A percentile compares a stretch with the other conserved stretches of the same genome.
Conservation (phyloP, 2,113 vertebrate species). For the Sinocyclocheilus anshuiensis region DNA sequence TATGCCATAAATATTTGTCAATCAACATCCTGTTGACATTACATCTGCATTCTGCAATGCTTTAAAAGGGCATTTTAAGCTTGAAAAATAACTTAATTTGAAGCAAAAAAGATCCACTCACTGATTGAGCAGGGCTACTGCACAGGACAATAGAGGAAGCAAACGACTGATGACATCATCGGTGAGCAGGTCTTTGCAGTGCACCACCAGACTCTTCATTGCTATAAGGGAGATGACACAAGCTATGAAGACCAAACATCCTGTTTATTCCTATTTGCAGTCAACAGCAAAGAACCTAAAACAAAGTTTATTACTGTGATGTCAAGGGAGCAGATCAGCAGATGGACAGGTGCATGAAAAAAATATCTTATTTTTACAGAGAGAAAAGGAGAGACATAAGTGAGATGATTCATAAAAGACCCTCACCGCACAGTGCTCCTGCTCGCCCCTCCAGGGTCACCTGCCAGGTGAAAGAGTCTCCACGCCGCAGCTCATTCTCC, state of each 20-base stretch:
- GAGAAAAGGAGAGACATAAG: not conserved
- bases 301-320: not conserved
- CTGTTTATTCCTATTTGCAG: not conserved
- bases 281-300: not conserved
- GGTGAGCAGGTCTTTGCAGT: constrained; percentile 85
- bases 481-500: constrained; percentile 85
- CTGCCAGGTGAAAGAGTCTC: constrained; percentile 95
- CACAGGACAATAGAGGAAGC: constrained; percentile 83
- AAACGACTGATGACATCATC: constrained; percentile 84
- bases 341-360: not conserved
- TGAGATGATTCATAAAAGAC: not conserved
- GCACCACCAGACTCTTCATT: constrained; percentile 84
- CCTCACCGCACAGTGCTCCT: constrained; percentile 88
- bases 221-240: constrained; percentile 67
- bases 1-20: not conserved
- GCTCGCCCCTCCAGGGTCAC: constrained; percentile 91
- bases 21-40: not conserved
- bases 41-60: not conserved
- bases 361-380: not conserved
- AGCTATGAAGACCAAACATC: constrained; percentile 46
- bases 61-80: constrained; percentile 14
- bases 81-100: not conserved
- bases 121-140: constrained; percentile 85
- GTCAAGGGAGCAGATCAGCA: too few species aligned
- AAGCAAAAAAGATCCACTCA: constrained; percentile 69